Base-by-base conservation (phyloP, 2,113 vertebrate species). In the Pangasianodon hypophthalmus region DNA sequence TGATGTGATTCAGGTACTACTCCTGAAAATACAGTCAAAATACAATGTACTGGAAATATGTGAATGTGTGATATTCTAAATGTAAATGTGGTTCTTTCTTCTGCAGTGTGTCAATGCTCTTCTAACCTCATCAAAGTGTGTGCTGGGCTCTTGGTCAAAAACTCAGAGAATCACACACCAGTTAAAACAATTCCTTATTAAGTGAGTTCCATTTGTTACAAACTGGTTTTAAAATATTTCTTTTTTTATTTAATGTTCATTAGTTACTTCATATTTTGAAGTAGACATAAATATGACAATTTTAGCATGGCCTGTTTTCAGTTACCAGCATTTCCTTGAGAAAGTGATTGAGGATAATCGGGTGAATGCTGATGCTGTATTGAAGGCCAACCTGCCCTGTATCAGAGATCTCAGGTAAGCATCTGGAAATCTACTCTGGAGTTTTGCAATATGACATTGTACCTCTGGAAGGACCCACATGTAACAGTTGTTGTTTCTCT, bases 1-100 rank as follows among this genome's bases (percentile, higher is more conserved):
- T 16, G 97, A 98, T 93, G 91, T 97, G 89, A 96, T 99, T 62
- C 97, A 97, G 98, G 98, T 99, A 95, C 88, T 60, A 7, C 0
- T 18, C 9, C 54, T 87, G 52, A 29, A 54, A 82, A 75, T 7
- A 9, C 14, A 37, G 10, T 26, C n/a, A 85, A 89, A 16, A 46
- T 37, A 37, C 26, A 84, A 58, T 56, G 5, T 41, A 73, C 54
- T 32, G 6, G 1, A 69, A 89, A 26, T 48, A 54, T 41, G 1
- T 80, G 9, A 67, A n/a, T 32, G 13, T 67, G n/a, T 44, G 14
- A 58, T 73, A 82, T 87, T 86, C 37, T 77, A n/a, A 60, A 88
- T 37, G 4, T 52, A 77, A 37, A 54, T 5, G 2, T 24, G 21
- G 48, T 41, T 67, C 1, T 24, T 9, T 86, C 14, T 21, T 16